Evolutionary conservation across 2,113 vertebrate genomes (phyloP).

Genomic region (Cavia aperea): DNA sequence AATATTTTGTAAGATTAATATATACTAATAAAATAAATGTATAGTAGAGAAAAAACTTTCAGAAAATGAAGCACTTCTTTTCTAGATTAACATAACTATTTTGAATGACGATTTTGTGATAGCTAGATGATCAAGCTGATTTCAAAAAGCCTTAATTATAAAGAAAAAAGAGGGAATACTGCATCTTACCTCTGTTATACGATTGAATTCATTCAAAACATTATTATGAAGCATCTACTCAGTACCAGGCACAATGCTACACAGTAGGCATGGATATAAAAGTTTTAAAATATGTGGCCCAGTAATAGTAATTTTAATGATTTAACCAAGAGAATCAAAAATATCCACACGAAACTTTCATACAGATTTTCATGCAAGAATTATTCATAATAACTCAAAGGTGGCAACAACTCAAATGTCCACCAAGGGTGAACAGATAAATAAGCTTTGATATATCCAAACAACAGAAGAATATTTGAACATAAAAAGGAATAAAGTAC

Average conservation of each 20-base stretch:
- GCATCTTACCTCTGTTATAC: not conserved
- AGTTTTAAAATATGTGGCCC: not conserved
- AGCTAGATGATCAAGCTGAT: not conserved
- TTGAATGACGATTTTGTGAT: not conserved
- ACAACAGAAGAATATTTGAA: not conserved
- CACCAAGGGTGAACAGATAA: not conserved
- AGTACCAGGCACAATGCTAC: not conserved
- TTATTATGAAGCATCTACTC: not conserved
- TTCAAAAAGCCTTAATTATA: not conserved
- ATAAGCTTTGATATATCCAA: not conserved
- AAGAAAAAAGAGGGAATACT: not conserved
- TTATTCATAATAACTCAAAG: not conserved
- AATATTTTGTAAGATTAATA: not conserved
- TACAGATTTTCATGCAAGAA: not conserved
- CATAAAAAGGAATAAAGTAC: not conserved
- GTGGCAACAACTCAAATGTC: not conserved
- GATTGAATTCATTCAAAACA: not conserved
- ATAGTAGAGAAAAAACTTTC: not conserved
- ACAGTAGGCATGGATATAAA: not conserved
- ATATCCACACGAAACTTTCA: not conserved
- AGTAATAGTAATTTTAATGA: not conserved
- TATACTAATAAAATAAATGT: not conserved
- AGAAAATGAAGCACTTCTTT: constrained; percentile 8
- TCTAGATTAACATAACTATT: not conserved
- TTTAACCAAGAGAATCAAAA: not conserved